Evolutionary conservation across 2,888 invertebrate genomes (phyloP).

Genomic region (Drosophila ochracea): DNA sequence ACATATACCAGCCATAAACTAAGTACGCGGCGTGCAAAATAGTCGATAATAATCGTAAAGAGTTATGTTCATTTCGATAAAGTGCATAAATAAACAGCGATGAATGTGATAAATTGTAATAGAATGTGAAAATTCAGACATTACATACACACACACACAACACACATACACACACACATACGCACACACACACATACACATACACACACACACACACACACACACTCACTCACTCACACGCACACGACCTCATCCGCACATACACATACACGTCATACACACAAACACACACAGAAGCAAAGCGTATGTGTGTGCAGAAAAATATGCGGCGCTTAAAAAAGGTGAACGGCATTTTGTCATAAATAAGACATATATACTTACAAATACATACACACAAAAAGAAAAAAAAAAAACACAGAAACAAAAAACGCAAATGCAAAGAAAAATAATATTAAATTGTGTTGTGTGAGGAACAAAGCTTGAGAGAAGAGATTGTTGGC

Average conservation of each 20-base stretch:
- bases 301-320: slow-evolving; percentile 79
- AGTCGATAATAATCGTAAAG: slow-evolving; percentile 51
- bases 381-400: slow-evolving; percentile 14
- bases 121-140: slow-evolving; percentile 73
- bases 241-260: slow-evolving; percentile 30
- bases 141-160: slow-evolving; percentile 38
- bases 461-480: slow-evolving; percentile 25
- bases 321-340: slow-evolving; percentile 83
- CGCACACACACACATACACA: slow-evolving; percentile 31
- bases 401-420: slow-evolving; percentile 12
- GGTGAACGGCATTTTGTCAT: slow-evolving; percentile 81
- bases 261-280: slow-evolving; percentile 39
- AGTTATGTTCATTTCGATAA: slow-evolving; percentile 38
- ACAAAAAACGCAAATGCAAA: slow-evolving; percentile 28
- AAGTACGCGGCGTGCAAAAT: slow-evolving; percentile 66
- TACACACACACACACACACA: slow-evolving; percentile 14
- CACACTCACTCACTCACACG: slow-evolving; percentile 3
- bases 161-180: slow-evolving; percentile 32
- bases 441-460: slow-evolving; percentile 27
- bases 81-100: slow-evolving; percentile 56
- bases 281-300: slow-evolving; percentile 46
- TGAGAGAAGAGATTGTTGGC: slow-evolving; percentile 18
- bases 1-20: slow-evolving; percentile 61
- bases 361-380: slow-evolving; percentile 43
- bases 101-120: slow-evolving; percentile 77